A percentile compares a stretch with the other conserved stretches of the same genome.
These are phyloP conservation scores for Arge pagana DNA, from an alignment of 2,888 invertebrate species.

Conservation along the genomic window DNA sequence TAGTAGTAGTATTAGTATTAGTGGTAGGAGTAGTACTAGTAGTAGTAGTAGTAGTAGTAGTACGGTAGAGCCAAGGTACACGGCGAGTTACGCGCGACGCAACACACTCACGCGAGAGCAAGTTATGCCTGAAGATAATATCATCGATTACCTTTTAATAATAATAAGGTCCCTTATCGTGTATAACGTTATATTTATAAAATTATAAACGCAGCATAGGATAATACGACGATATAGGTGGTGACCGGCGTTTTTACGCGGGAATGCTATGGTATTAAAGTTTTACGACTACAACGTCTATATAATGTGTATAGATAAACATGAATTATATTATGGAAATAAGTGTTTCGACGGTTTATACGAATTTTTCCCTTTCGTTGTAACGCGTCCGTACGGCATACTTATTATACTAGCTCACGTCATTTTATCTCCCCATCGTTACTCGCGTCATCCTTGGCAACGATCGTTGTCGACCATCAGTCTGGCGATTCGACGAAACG, in stretches of 20 bases:
- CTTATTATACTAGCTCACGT: too few species aligned
- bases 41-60: too few species aligned
- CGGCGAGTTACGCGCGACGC: too few species aligned
- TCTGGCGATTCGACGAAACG: conserved; percentile 46
- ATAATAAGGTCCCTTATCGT: conserved; percentile 5
- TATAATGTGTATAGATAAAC: conserved; percentile 12
- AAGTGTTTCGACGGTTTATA: conserved; percentile 20
- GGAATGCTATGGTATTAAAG: conserved; percentile 22
- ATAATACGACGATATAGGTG: conserved; percentile 19
- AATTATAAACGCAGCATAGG: conserved; percentile 9
- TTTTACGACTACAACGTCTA: conserved; percentile 18
- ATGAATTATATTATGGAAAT: conserved; percentile 8
- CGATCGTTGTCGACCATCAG: conserved; percentile 7
- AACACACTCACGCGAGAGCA: too few species aligned
- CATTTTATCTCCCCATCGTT: neutral
- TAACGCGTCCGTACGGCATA: too few species aligned
- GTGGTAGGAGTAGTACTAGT: too few species aligned
- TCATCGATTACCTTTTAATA: conserved; percentile 1
- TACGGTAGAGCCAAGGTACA: neutral
- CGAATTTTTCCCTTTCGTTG: conserved; percentile 13
- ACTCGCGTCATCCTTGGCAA: too few species aligned
- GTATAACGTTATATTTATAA: conserved; percentile 5
- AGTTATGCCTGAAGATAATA: neutral
- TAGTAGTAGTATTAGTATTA: too few species aligned
- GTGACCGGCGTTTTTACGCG: conserved; percentile 21